Evolutionary conservation across 2,797 vertebrate species (phyloP).

Genomic region (Gorsachius magnificus): DNA sequence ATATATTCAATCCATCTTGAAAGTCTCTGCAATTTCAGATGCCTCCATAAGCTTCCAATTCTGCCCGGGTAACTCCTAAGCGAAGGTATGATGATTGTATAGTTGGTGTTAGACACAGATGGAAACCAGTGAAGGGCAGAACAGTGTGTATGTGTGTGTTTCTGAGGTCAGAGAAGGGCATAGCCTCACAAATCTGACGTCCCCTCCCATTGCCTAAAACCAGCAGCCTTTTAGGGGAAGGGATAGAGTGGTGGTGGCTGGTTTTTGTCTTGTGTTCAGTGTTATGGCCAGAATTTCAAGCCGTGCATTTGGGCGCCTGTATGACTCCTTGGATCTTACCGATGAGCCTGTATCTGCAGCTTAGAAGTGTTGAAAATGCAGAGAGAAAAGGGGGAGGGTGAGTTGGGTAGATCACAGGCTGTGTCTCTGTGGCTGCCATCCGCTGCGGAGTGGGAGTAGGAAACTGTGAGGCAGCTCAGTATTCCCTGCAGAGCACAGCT

Average conservation of each 20-base stretch:
- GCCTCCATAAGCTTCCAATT: slow-evolving; percentile 12
- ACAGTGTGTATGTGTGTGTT: background rate
- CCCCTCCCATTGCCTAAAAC: background rate
- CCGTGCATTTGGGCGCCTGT: background rate
- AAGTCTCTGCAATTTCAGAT: slow-evolving; percentile 11
- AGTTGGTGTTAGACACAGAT: background rate
- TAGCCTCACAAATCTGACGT: background rate
- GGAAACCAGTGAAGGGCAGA: background rate
- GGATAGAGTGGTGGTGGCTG: background rate
- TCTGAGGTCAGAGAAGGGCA: background rate
- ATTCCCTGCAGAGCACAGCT: background rate
- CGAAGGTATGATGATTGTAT: background rate
- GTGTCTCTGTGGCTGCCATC: background rate
- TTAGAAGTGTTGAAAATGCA: background rate
- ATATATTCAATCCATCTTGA: background rate
- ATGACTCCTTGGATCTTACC: background rate
- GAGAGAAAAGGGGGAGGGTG: background rate
- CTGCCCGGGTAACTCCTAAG: background rate
- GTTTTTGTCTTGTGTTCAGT: background rate
- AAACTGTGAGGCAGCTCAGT: background rate
- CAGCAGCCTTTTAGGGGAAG: background rate
- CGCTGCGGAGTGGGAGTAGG: background rate
- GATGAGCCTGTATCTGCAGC: background rate
- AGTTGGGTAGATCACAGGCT: background rate
- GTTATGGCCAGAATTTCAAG: background rate